Conservation (phyloP, 2,797 vertebrate species). For the Gymnoscopelus microlampas region DNA sequence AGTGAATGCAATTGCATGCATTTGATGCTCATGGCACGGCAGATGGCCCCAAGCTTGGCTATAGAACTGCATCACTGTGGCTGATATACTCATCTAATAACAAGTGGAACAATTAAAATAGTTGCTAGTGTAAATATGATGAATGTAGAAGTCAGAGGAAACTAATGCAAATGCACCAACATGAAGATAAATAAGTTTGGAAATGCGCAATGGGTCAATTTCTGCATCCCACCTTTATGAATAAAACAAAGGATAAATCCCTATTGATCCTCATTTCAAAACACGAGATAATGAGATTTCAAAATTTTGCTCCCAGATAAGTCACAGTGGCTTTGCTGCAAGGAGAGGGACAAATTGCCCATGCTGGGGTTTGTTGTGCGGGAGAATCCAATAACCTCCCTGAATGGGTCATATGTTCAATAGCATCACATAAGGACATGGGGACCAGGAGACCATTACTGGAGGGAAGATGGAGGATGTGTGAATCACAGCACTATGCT, state of each 20-base stretch:
- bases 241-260: conserved; percentile 45
- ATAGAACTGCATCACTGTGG: conserved; percentile 71
- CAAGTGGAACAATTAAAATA: background rate
- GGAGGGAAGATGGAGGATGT: conserved; percentile 52
- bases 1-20: conserved; percentile 82
- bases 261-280: conserved; percentile 54
- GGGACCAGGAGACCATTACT: conserved; percentile 51
- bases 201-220: conserved; percentile 49
- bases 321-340: conserved; percentile 46
- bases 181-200: conserved; percentile 15
- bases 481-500: conserved; percentile 38
- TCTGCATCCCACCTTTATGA: conserved; percentile 25
- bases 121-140: conserved; percentile 14
- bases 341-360: conserved; percentile 54
- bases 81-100: conserved; percentile 29
- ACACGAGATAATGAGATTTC: conserved; percentile 57
- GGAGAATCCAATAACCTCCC: conserved; percentile 69
- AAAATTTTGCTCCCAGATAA: conserved; percentile 58
- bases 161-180: conserved; percentile 1
- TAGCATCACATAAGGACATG: conserved; percentile 47
- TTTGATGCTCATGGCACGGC: conserved; percentile 82
- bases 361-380: conserved; percentile 46
- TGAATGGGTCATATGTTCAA: conserved; percentile 60
- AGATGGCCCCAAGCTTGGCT: conserved; percentile 80
- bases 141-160: conserved; percentile 10